Conservation (phyloP, 2,113 vertebrate genomes). For the Telmatochromis sp. region DNA sequence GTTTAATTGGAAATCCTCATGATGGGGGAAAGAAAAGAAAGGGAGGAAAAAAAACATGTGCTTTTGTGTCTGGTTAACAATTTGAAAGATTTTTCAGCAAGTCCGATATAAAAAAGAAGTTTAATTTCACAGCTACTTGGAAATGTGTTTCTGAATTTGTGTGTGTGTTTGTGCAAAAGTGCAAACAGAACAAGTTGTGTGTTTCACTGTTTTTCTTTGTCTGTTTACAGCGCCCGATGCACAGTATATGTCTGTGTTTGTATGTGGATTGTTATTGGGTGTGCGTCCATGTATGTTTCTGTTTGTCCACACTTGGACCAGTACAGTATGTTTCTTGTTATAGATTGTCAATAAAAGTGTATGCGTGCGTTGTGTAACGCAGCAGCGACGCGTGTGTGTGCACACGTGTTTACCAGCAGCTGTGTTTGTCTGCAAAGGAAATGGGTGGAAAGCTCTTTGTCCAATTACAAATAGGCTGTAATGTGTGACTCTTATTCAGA, state of each 20-base stretch:
- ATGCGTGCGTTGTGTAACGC: background rate
- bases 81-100: constrained; percentile 36
- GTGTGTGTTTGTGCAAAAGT: background rate
- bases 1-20: constrained; percentile 61
- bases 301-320: background rate
- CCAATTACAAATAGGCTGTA: constrained; percentile 2
- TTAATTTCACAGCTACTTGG: constrained; percentile 68
- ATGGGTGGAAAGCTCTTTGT: constrained; percentile 44
- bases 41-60: background rate
- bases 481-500: constrained; percentile 31
- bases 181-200: background rate
- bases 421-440: constrained; percentile 55
- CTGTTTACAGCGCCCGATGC: background rate
- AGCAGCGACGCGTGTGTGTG: background rate
- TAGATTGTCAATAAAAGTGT: constrained; percentile 33
- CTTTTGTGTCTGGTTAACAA: constrained; percentile 50
- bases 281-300: background rate
- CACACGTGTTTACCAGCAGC: constrained; percentile 51
- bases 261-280: background rate
- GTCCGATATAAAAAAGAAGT: constrained; percentile 45
- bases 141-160: constrained; percentile 26
- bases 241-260: background rate
- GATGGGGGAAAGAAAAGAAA: background rate
- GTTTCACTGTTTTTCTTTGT: background rate
- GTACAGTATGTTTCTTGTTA: background rate